Base-by-base conservation (phyloP, 1,140 invertebrate species). In the Micrasema longulum region DNA sequence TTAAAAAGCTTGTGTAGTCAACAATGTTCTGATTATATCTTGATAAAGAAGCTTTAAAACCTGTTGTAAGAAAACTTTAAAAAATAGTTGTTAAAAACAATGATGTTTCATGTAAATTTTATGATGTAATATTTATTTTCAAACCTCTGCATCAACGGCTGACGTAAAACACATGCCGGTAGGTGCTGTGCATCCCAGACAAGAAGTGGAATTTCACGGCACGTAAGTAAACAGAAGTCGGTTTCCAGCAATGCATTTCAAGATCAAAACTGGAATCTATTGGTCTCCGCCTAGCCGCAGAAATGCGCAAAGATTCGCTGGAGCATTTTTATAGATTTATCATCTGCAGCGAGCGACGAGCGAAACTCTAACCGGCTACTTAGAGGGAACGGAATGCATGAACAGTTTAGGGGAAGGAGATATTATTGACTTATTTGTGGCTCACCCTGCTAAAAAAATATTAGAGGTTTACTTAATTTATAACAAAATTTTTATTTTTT, bases 201-300 rank as follows among this genome's bases (percentile, higher is more conserved):
- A 43, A 63, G 41, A 63, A 43, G 57, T 41, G 36, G 57, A 63
- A 63, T 63, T 63, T 45, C 14, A 63, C 57, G 41, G 9, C 57
- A 43, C 38, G 18, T 43, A 63, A 38, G 57, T 63, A 63, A 63
- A 63, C 57, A 63, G 57, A 63, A 63, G 45, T 63, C 38, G 57
- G 38, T 43, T 63, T 63, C 16, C 57, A 63, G 57, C 22, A 63
- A 63, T 63, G 57, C 41, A 63, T 63, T 63, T 63, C 20, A 20
- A 43, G 38, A 63, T 63, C 57, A 63, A 63, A 63, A 63, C 57
- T 22, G 57, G 36, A 45, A 63, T 63, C 57, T 63, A 63, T 63
- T 43, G 18, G 57, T 63, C 57, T 45, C 36, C 1, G 18, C 14
- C 31, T 10, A 6, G 38, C 36, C 36, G 38, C 57, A 23, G 36